Conservation (phyloP, 2,888 invertebrate genomes). For the Amphipyra berbera region DNA sequence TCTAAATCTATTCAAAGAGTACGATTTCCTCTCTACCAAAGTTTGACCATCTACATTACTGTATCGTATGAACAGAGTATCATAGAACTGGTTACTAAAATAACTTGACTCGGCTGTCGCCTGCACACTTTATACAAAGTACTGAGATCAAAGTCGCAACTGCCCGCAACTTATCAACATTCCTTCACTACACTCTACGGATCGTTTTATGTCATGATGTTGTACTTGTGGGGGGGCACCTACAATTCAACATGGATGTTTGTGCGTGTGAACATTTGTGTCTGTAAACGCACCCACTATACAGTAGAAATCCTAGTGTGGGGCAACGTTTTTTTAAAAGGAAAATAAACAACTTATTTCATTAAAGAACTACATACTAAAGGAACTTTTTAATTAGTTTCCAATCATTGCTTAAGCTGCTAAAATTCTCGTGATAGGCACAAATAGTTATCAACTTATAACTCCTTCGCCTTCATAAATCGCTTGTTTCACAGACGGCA, state of each 20-base stretch:
- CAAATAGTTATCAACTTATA: neutral
- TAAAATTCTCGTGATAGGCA: neutral
- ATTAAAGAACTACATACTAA: neutral
- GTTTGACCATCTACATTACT: too few species aligned
- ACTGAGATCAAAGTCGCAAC: slow-evolving; percentile 58
- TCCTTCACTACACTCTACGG: slow-evolving; percentile 28
- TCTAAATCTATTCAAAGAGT: too few species aligned
- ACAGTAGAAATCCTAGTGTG: too few species aligned
- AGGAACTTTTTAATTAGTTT: neutral
- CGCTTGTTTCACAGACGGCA: slow-evolving; percentile 7
- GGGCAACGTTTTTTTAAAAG: too few species aligned
- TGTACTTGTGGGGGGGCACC: slow-evolving; percentile 31
- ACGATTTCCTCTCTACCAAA: too few species aligned
- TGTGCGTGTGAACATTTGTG: too few species aligned
- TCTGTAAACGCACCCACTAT: too few species aligned
- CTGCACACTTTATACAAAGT: slow-evolving; percentile 54
- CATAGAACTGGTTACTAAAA: slow-evolving; percentile 23
- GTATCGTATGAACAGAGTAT: slow-evolving; percentile 34
- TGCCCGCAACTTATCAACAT: slow-evolving; percentile 30
- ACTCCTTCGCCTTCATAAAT: neutral
- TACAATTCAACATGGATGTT: too few species aligned
- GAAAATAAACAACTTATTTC: too few species aligned
- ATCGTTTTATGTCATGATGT: slow-evolving; percentile 18
- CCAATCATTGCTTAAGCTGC: neutral
- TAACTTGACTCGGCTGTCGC: slow-evolving; percentile 26